These are phyloP conservation scores for Danaus plexippus DNA, from an alignment of 1,140 invertebrate species.

Conservation along the genomic window DNA sequence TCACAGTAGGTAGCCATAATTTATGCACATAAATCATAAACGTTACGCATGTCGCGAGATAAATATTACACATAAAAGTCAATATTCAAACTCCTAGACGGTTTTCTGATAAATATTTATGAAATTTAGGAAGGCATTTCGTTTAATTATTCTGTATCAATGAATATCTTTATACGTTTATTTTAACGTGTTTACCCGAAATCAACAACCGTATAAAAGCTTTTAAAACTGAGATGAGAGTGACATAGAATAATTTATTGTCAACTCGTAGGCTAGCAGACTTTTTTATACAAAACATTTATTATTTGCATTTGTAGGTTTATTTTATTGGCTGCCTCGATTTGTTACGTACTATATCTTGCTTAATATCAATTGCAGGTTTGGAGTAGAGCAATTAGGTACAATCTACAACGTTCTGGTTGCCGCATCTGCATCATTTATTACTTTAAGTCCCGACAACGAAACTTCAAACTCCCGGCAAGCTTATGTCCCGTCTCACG, in stretches of 20 bases:
- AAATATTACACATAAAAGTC: constrained; percentile 2
- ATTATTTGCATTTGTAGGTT: too few relatives aligned
- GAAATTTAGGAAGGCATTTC: constrained; percentile 10
- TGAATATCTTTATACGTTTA: constrained; percentile 8
- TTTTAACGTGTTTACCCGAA: constrained; percentile 11
- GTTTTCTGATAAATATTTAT: constrained; percentile 14
- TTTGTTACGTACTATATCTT: too few relatives aligned
- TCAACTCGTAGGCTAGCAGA: background rate
- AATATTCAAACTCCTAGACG: constrained; percentile 15
- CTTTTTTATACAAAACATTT: constrained; percentile 2
- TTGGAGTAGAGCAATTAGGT: constrained; percentile 7
- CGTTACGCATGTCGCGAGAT: too few relatives aligned
- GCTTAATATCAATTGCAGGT: too few relatives aligned
- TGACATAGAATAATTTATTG: constrained; percentile 12
- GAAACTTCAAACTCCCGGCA: constrained; percentile 31
- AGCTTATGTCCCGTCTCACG: constrained; percentile 39
- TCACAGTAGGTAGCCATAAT: too few relatives aligned
- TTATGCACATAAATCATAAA: too few relatives aligned
- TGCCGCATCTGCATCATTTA: constrained; percentile 21
- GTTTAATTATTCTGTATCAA: constrained; percentile 17
- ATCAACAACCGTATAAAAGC: constrained; percentile 10
- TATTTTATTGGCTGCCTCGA: too few relatives aligned
- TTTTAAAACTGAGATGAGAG: constrained; percentile 8
- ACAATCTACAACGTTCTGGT: constrained; percentile 15
- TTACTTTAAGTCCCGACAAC: constrained; percentile 18